Evolutionary conservation across 2,113 vertebrate species (phyloP).

Genomic region (Sturnira hondurensis): DNA sequence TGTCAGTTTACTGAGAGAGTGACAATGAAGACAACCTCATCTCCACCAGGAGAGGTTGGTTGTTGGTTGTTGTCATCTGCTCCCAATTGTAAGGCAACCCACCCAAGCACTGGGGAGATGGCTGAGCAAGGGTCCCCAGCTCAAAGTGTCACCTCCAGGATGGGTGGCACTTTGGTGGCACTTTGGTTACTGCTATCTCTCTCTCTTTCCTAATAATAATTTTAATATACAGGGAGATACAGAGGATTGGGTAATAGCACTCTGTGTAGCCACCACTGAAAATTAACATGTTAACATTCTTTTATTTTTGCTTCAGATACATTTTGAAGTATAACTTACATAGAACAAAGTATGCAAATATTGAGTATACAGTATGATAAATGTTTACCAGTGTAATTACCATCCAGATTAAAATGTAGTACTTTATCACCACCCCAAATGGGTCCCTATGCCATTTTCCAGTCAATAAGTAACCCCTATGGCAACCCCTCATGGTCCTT

Average conservation of each 20-base stretch:
- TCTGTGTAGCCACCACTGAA: not conserved
- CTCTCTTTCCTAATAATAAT: not conserved
- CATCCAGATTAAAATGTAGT: not conserved
- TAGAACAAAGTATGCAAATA: not conserved
- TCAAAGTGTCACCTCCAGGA: not conserved
- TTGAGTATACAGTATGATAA: not conserved
- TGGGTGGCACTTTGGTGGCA: not conserved
- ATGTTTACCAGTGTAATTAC: not conserved
- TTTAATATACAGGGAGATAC: not conserved
- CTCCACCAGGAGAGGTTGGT: not conserved
- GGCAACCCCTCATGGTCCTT: not conserved
- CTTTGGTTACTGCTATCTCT: not conserved
- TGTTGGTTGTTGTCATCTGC: not conserved
- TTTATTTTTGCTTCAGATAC: not conserved
- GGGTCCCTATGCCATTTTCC: not conserved
- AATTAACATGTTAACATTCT: not conserved
- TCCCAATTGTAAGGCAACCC: not conserved
- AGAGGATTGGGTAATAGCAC: not conserved
- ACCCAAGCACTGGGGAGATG: not conserved
- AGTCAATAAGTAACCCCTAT: not conserved
- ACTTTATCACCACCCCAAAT: not conserved
- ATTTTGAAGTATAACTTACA: not conserved
- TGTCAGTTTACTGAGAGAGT: not conserved
- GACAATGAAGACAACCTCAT: not conserved
- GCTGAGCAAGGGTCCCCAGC: not conserved